Evolutionary conservation across 2,797 vertebrate species (phyloP).

Genomic region (Mormyrops attenuatus): DNA sequence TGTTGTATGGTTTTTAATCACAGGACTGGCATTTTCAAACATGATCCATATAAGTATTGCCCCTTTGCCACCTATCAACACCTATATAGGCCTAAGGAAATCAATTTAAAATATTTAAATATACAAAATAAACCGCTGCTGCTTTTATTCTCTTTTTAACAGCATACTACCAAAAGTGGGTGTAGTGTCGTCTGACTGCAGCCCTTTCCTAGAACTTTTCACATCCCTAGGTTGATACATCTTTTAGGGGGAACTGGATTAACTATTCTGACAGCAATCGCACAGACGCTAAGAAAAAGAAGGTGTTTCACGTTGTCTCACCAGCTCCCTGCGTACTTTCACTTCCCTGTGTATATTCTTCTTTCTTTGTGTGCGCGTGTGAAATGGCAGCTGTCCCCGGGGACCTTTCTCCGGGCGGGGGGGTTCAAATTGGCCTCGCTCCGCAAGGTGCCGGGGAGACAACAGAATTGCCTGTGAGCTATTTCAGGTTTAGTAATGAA

Average conservation of each 20-base stretch:
- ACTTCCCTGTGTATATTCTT: background rate
- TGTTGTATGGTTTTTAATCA: background rate
- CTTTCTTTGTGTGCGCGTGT: background rate
- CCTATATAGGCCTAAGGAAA: background rate
- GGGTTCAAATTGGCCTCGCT: background rate
- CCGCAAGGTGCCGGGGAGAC: background rate
- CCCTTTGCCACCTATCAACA: background rate
- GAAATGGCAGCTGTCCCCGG: background rate
- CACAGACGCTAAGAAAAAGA: background rate
- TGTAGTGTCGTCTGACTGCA: background rate
- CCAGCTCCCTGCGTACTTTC: background rate
- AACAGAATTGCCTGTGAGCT: constrained; percentile 16
- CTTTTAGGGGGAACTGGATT: background rate
- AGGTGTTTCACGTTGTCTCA: background rate
- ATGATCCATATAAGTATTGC: background rate
- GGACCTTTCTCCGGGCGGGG: background rate
- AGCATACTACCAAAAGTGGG: background rate
- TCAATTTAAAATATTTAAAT: background rate
- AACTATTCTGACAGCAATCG: background rate
- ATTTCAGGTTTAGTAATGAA: constrained; percentile 44
- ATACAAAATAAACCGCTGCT: background rate
- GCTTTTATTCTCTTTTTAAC: background rate
- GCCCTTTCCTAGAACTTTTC: background rate
- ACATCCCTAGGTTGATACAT: background rate
- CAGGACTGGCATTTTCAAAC: background rate